phyloP scores from a whole-genome alignment of 2,113 vertebrate species.

The Corvus cornix region DNA sequence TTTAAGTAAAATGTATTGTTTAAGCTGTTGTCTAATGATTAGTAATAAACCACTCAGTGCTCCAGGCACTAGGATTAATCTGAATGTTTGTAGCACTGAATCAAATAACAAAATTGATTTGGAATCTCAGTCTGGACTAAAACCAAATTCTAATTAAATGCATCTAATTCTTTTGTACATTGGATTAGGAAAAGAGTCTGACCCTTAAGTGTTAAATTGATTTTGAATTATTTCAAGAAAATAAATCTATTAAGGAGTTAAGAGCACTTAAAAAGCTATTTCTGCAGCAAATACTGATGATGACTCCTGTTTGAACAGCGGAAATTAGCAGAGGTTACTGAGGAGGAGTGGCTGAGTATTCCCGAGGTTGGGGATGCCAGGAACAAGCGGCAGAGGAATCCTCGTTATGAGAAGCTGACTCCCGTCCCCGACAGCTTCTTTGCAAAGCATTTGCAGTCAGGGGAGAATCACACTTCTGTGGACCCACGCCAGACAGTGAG shows the following conservation, averaged over 20 bases:
- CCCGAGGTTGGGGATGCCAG: constrained; percentile 97
- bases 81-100: neutral
- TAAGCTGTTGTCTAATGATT: neutral
- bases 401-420: constrained; percentile 94
- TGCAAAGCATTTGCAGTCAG: constrained; percentile 91
- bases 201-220: neutral
- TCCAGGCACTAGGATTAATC: neutral
- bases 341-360: constrained; percentile 98
- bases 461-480: constrained; percentile 90
- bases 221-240: neutral
- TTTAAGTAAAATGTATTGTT: neutral
- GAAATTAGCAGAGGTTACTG: constrained; percentile 93
- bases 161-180: neutral
- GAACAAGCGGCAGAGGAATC: constrained; percentile 96
- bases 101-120: neutral
- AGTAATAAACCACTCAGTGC: neutral
- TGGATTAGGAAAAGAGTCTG: neutral
- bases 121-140: neutral
- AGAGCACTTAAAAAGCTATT: neutral
- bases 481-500: constrained; percentile 92
- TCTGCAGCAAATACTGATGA: neutral
- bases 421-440: constrained; percentile 98
- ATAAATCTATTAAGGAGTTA: neutral
- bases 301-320: constrained; percentile 72
- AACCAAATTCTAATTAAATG: neutral